Conservation (phyloP, 2,113 vertebrate genomes). For the Suricata suricatta region DNA sequence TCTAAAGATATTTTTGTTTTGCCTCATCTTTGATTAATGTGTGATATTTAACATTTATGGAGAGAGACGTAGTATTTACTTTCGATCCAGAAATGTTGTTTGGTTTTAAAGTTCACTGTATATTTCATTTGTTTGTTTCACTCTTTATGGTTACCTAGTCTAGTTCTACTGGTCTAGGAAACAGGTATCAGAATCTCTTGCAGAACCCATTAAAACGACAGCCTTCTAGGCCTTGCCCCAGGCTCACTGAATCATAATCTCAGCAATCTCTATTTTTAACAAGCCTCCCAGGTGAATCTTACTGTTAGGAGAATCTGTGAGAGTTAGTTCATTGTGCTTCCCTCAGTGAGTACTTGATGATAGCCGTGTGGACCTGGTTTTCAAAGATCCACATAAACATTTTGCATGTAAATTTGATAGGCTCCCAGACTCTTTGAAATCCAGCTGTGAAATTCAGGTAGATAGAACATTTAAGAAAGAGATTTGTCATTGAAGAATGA, state of each 20-base stretch:
- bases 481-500: not conserved
- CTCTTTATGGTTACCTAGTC: not conserved
- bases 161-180: not conserved
- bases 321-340: not conserved
- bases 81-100: not conserved
- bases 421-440: not conserved
- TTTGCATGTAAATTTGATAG: conserved; percentile 39
- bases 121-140: conserved; percentile 23
- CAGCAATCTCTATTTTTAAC: not conserved
- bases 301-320: not conserved
- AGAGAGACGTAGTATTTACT: conserved; percentile 19
- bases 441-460: not conserved
- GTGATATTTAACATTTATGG: not conserved
- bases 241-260: conserved; percentile 12
- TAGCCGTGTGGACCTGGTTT: conserved; percentile 1
- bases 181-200: not conserved
- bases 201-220: conserved; percentile 19
- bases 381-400: not conserved
- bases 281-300: not conserved
- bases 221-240: not conserved
- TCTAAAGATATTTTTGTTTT: conserved; percentile 44
- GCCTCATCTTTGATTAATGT: not conserved
- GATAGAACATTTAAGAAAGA: not conserved
- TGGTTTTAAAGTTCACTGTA: conserved; percentile 41
- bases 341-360: not conserved